A percentile compares a stretch with the other conserved stretches of the same genome.
Evolutionary conservation across 2,888 invertebrate genomes (phyloP).

Genomic region (Plebejus anna): DNA sequence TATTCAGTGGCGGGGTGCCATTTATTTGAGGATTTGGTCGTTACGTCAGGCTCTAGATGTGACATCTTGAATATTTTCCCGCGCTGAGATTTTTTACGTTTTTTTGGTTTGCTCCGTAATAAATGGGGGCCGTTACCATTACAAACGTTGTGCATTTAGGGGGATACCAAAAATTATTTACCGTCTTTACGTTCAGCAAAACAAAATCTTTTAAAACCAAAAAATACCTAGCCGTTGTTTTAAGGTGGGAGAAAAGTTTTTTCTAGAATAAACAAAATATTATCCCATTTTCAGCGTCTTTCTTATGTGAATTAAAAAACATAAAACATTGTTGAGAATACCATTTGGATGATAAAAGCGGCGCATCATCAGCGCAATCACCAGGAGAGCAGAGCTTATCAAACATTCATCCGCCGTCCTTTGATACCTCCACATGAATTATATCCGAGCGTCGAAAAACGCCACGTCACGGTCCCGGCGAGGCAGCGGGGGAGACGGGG

Average conservation of each 20-base stretch:
- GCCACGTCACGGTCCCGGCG: conserved; percentile 8
- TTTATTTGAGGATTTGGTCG: conserved; percentile 22
- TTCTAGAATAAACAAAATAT: background rate
- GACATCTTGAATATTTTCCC: conserved; percentile 16
- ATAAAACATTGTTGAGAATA: background rate
- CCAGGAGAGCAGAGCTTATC: conserved; percentile 7
- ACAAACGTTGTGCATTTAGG: background rate
- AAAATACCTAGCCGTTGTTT: background rate
- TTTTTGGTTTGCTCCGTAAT: conserved; percentile 1
- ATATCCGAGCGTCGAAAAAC: conserved; percentile 11
- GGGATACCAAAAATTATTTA: background rate
- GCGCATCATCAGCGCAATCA: background rate
- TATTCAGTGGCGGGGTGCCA: background rate
- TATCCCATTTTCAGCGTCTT: background rate
- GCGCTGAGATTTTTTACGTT: conserved; percentile 8
- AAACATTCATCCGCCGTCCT: conserved; percentile 12
- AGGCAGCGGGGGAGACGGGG: background rate
- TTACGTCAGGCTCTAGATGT: conserved; percentile 7
- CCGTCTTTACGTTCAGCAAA: background rate
- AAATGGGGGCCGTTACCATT: background rate
- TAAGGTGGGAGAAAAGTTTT: background rate
- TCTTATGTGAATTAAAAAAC: background rate
- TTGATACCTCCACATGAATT: conserved; percentile 15
- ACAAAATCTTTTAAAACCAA: background rate
- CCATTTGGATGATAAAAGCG: background rate